Evolutionary conservation across 2,888 invertebrate genomes (phyloP).

Genomic region (Drosophila borealis): DNA sequence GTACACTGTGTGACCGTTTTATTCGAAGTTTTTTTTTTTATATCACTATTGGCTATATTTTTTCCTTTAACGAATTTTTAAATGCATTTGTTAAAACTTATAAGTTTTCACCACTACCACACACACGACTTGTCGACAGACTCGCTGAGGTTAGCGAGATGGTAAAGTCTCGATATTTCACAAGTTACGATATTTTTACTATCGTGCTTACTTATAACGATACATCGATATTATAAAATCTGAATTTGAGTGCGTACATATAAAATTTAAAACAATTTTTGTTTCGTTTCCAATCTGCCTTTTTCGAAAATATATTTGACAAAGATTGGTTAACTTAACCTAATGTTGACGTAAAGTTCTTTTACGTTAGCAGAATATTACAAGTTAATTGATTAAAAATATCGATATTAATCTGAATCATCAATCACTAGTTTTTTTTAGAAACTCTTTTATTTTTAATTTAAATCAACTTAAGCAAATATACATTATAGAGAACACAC

Average conservation of each 20-base stretch:
- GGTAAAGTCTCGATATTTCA: constrained; percentile 29
- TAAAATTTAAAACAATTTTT: background rate
- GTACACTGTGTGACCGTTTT: constrained; percentile 31
- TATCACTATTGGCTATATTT: constrained; percentile 23
- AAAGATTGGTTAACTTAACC: background rate
- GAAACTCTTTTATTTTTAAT: too few species aligned
- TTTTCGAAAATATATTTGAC: background rate
- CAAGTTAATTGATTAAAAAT: background rate
- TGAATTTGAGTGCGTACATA: background rate
- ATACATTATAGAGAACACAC: background rate
- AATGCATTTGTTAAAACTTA: constrained; percentile 60
- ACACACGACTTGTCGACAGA: constrained; percentile 59
- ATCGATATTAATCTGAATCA: background rate
- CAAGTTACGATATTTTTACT: background rate
- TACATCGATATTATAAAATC: constrained; percentile 11
- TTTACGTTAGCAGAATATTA: too few species aligned
- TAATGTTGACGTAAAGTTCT: background rate
- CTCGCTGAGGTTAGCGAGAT: constrained; percentile 50
- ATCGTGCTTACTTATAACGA: background rate
- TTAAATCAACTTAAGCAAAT: background rate
- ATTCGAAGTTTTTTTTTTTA: constrained; percentile 21
- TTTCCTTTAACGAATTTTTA: constrained; percentile 39
- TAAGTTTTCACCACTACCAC: constrained; percentile 61
- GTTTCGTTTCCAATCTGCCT: background rate
- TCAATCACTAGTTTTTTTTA: background rate